phyloP scores from a whole-genome alignment of 2,113 vertebrate genomes.

The Chlorodrepanis virens region DNA sequence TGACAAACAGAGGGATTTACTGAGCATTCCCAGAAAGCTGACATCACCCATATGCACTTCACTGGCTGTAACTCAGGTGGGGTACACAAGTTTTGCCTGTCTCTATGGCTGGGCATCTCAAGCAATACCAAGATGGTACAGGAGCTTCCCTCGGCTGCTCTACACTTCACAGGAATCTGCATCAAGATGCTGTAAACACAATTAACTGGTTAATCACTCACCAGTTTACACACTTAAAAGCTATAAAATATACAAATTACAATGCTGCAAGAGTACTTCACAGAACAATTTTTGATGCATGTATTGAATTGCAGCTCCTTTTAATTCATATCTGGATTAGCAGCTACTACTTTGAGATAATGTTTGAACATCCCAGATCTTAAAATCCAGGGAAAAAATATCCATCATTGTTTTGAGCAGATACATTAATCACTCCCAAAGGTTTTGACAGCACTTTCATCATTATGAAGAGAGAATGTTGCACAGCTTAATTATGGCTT shows the following conservation, averaged over 20 bases:
- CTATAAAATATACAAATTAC: neutral
- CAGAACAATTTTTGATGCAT: neutral
- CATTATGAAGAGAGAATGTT: neutral
- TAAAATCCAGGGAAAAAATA: neutral
- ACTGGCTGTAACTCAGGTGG: neutral
- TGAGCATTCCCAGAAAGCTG: neutral
- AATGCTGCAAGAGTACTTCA: neutral
- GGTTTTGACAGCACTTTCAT: neutral
- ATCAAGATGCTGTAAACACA: neutral
- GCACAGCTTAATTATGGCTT: neutral
- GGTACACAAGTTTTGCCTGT: neutral
- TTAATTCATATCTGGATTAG: neutral
- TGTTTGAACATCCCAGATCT: neutral
- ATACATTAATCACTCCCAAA: neutral
- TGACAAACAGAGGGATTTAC: neutral
- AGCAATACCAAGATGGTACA: fast-evolving
- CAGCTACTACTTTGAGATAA: neutral
- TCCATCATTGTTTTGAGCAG: neutral
- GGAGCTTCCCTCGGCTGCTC: neutral
- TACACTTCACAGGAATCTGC: neutral
- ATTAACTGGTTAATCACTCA: neutral
- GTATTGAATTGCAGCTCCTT: neutral
- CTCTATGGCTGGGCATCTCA: neutral
- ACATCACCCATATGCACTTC: fast-evolving
- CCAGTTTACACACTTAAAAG: neutral